phyloP scores from a whole-genome alignment of 2,888 invertebrate genomes.

The Homarus gammarus region DNA sequence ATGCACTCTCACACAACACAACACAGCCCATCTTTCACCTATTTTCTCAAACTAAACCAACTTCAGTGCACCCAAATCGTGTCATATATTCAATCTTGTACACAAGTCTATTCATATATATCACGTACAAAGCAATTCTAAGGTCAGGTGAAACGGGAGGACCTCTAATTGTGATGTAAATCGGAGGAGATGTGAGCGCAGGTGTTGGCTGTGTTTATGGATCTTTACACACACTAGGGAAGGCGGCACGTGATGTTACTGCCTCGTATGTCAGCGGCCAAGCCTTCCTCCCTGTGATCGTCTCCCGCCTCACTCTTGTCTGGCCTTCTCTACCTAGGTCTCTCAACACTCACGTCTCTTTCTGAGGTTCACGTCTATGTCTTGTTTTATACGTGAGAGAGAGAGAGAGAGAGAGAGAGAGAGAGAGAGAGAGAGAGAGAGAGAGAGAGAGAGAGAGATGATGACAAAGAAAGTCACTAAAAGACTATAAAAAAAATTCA shows the following conservation, averaged over 20 bases:
- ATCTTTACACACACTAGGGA: not conserved
- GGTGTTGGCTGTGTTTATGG: not conserved
- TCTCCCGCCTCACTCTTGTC: too few relatives aligned
- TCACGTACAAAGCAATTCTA: too few relatives aligned
- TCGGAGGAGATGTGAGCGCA: not conserved
- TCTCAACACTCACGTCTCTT: not conserved
- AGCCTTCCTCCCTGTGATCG: too few relatives aligned
- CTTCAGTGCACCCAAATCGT: too few relatives aligned
- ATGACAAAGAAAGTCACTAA: not conserved
- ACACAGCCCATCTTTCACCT: too few relatives aligned
- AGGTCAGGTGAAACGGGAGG: not conserved
- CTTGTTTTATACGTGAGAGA: not conserved
- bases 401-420: constrained; percentile 26
- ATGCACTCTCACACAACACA: too few relatives aligned
- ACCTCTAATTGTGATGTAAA: not conserved
- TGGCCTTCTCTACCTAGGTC: not conserved
- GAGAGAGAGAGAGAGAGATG: constrained; percentile 11
- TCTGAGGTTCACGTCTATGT: not conserved
- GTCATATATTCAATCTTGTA: too few relatives aligned
- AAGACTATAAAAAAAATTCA: not conserved
- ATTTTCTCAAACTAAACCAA: too few relatives aligned
- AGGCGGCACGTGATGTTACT: not conserved
- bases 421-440: constrained; percentile 28
- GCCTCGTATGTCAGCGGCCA: not conserved
- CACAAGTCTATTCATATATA: too few relatives aligned